These are phyloP conservation scores for Ophion slaviceki DNA, from an alignment of 2,888 invertebrate species.

Conservation along the genomic window DNA sequence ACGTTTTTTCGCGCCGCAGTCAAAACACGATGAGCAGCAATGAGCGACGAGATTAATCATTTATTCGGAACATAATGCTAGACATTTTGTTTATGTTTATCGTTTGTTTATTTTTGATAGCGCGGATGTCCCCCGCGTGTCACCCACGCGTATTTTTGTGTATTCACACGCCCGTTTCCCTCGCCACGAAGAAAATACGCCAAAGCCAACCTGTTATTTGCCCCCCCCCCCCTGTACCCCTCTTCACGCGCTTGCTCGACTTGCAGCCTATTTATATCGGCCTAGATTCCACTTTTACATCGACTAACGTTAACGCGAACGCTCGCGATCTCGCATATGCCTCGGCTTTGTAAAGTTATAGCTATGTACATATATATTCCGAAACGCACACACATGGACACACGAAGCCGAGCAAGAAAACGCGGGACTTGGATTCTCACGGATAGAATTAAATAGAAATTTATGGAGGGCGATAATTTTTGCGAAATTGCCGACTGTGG, in stretches of 20 bases:
- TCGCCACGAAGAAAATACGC: constrained; percentile 62
- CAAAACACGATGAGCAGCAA: not conserved
- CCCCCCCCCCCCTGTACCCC: constrained; percentile 74
- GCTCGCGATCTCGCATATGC: constrained; percentile 61
- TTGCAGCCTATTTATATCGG: constrained; percentile 82
- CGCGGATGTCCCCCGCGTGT: constrained; percentile 24
- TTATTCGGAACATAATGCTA: not conserved
- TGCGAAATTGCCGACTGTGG: constrained; percentile 71
- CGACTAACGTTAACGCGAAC: constrained; percentile 67
- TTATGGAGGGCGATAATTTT: constrained; percentile 74
- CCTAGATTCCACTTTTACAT: constrained; percentile 83
- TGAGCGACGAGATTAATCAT: too few species aligned
- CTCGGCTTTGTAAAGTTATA: constrained; percentile 55
- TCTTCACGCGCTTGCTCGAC: constrained; percentile 6
- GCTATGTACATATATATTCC: constrained; percentile 41
- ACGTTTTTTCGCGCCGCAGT: not conserved
- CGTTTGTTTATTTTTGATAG: not conserved
- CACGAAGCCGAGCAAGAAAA: constrained; percentile 70
- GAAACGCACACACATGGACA: constrained; percentile 72
- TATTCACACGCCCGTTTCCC: constrained; percentile 65
- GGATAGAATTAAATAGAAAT: constrained; percentile 76
- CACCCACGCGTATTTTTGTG: constrained; percentile 64
- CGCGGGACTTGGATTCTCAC: constrained; percentile 77
- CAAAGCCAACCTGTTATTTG: constrained; percentile 82
- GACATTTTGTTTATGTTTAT: not conserved